Evolutionary conservation across 1,140 invertebrate genomes (phyloP).

Genomic region (Drosophila kanapiae): DNA sequence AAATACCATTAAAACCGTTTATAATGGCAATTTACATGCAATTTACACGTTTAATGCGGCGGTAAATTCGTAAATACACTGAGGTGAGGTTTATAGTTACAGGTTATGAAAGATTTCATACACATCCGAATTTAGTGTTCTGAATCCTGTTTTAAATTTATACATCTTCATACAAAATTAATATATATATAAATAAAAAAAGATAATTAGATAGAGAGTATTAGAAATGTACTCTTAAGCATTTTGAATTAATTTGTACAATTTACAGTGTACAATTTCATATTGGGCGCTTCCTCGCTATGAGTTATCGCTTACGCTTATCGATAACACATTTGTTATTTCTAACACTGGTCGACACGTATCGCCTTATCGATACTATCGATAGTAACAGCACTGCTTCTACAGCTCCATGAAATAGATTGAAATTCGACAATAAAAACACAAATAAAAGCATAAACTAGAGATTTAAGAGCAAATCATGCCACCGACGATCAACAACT

Average conservation of each 20-base stretch:
- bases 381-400: no score
- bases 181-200: no score
- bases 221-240: no score
- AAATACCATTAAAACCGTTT: neutral
- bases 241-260: neutral
- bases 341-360: neutral
- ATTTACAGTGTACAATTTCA: no score
- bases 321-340: neutral
- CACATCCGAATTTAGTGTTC: no score
- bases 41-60: neutral
- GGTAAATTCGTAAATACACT: neutral
- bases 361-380: no score
- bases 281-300: no score
- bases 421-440: neutral
- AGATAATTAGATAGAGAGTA: no score
- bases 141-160: no score
- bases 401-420: neutral
- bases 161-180: no score
- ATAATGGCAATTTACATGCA: neutral
- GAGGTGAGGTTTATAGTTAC: no score
- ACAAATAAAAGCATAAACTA: neutral
- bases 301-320: neutral
- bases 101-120: no score
- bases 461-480: conserved; percentile 67
- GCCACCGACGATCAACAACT: conserved; percentile 88